Base-by-base conservation (phyloP, 2,113 vertebrate genomes). In the Lepisosteus osseus region DNA sequence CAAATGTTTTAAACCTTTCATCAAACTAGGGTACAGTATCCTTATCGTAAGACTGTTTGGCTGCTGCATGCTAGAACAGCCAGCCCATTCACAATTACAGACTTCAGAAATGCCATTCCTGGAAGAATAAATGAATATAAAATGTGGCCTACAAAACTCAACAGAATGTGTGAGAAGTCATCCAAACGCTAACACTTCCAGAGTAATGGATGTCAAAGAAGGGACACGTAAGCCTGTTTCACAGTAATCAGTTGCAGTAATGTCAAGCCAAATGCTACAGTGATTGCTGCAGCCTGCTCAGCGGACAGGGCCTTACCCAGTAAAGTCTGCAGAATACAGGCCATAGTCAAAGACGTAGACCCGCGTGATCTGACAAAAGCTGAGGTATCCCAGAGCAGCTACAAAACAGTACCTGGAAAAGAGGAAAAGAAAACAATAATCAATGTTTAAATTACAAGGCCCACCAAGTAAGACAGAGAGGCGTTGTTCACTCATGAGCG, bases 301-400 rank as follows among this genome's bases (percentile, higher is more conserved):
- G 69, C 29, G 29, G 41, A 8, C n/a, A 12, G 72, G 55, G 73
- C 54, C 96, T 96, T 94, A 99, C 97, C 97, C 97, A 77, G 97
- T 98, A 84, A 99, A 99, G 82, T 99, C 97, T 82, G 97, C 95
- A 61, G 97, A 98, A 88, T 99, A 99, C 84, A 97, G 97, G 88
- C 97, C 97, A 57, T 98, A 98, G 85, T 98, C 97, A 77, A 98
- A 99, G 82, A 99, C 95, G 79, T 98, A 99, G 81, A 98, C 96
- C 74, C 96, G 92, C 69, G 96, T 97, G 85, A 99, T 90, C 91
- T 99, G 97, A 91, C 97, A 99, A 84, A 95, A 83, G 74, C 95
- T 97, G 86, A 99, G 95, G 88, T 99, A 99, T 81, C 96, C 95
- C 75, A 99, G 88, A 63, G 97, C 96, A 69, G 98, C 95, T 79